Evolutionary conservation across 35 echinoderm and acorn worm genomes (phyloP).

Genomic region (Strongylocentrotus purpuratus): DNA sequence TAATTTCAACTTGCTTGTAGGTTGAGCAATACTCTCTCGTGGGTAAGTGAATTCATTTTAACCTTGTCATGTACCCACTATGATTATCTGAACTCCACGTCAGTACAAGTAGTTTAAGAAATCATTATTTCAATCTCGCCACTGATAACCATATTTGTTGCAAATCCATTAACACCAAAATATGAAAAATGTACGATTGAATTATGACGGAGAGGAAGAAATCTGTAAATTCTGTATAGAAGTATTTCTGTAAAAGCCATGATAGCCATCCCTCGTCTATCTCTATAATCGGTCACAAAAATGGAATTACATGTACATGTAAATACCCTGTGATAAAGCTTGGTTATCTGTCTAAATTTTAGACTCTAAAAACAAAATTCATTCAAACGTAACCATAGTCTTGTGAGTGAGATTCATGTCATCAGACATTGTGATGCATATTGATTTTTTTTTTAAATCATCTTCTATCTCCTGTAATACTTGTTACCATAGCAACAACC

Average conservation of each 20-base stretch:
- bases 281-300: too few relatives aligned
- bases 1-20: background rate
- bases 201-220: background rate
- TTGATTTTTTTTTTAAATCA: background rate
- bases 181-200: background rate
- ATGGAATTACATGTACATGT: too few relatives aligned
- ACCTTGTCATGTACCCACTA: background rate
- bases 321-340: too few relatives aligned
- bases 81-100: background rate
- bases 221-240: too few relatives aligned
- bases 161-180: background rate
- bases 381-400: background rate
- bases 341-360: too few relatives aligned
- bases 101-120: too few relatives aligned
- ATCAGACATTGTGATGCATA: background rate
- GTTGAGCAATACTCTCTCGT: background rate
- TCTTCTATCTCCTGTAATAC: background rate
- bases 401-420: background rate
- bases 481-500: slow-evolving; percentile 56
- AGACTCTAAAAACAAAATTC: background rate
- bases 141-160: too few relatives aligned
- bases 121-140: too few relatives aligned
- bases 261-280: too few relatives aligned
- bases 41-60: background rate
- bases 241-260: too few relatives aligned